These are phyloP conservation scores for Amazona vittata DNA, from an alignment of 2,113 vertebrate species.

Conservation along the genomic window DNA sequence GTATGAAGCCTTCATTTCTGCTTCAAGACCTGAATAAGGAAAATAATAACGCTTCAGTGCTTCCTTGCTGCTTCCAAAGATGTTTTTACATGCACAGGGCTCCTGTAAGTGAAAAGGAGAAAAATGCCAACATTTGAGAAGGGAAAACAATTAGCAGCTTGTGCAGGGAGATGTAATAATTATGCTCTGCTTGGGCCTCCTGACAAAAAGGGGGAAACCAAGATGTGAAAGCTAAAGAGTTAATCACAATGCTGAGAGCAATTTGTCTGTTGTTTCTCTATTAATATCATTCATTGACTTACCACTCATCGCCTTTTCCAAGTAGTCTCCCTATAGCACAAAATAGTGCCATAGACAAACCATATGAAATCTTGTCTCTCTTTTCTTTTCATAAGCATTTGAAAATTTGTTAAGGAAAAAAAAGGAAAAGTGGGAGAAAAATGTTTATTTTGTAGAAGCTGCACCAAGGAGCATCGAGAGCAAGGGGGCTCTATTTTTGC, in stretches of 20 bases:
- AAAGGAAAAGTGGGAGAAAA: not conserved
- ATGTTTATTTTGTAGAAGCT: slow-evolving; percentile 19
- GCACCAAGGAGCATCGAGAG: not conserved
- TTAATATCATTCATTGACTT: slow-evolving; percentile 56
- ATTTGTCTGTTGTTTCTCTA: slow-evolving; percentile 60
- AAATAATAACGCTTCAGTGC: not conserved
- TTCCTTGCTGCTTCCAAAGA: not conserved
- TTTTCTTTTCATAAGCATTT: slow-evolving; percentile 56
- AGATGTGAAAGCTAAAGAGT: not conserved
- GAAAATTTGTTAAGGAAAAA: slow-evolving; percentile 8
- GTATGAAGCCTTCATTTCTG: not conserved
- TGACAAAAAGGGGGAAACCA: not conserved
- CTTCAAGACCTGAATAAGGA: not conserved
- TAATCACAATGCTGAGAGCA: slow-evolving; percentile 14
- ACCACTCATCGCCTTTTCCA: slow-evolving; percentile 56
- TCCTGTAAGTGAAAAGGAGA: not conserved
- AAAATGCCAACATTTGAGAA: not conserved
- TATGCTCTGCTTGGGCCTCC: not conserved
- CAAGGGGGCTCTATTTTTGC: not conserved
- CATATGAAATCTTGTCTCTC: slow-evolving; percentile 43
- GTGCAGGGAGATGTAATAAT: not conserved
- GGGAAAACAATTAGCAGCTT: not conserved
- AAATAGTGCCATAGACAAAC: slow-evolving; percentile 49
- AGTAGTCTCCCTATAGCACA: slow-evolving; percentile 49
- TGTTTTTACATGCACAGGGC: not conserved